Conservation (phyloP, 2,113 vertebrate genomes). For the Cettia cetti region DNA sequence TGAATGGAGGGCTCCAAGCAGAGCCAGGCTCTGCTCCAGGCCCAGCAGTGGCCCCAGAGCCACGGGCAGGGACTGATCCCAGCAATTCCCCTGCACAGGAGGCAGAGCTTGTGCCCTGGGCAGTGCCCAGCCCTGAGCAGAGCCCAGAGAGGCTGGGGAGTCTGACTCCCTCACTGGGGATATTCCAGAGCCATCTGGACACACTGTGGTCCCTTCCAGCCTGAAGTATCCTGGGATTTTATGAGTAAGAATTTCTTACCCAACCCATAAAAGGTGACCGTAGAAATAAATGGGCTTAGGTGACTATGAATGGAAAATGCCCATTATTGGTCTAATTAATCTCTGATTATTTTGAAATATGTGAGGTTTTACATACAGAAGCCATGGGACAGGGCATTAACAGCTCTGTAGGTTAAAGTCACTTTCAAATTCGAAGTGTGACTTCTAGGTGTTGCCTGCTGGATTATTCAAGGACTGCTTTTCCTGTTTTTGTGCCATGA, state of each 20-base stretch:
- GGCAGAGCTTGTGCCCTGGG: neutral
- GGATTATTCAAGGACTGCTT: neutral
- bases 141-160: neutral
- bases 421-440: neutral
- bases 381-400: neutral
- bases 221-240: neutral
- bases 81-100: neutral
- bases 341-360: neutral
- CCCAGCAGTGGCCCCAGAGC: neutral
- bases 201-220: neutral
- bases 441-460: neutral
- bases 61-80: fast-evolving
- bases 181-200: neutral
- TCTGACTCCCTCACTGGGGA: neutral
- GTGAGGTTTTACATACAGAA: neutral
- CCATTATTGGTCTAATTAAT: neutral
- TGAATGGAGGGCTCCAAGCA: neutral
- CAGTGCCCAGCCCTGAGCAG: neutral
- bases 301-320: neutral
- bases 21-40: neutral
- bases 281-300: neutral
- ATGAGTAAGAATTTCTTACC: neutral
- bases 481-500: neutral
- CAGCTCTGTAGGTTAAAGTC: neutral
- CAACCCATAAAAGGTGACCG: neutral